Percentiles rank a stretch among this genome's conserved stretches.
phyloP scores from a whole-genome alignment of 2,888 invertebrate genomes.

The Megastigmus dorsalis region DNA sequence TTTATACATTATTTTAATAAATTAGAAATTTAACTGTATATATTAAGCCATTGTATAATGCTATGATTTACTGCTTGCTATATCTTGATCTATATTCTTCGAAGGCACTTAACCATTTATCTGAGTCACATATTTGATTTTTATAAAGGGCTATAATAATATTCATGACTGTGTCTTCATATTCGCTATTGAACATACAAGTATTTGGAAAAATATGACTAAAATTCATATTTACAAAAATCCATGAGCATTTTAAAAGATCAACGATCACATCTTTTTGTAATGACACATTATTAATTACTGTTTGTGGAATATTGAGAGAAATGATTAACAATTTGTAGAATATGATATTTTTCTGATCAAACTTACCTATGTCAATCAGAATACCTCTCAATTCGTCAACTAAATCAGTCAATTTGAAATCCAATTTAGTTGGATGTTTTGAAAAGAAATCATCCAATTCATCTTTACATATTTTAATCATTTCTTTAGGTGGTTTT shows the following conservation, averaged over 20 bases:
- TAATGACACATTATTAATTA: neutral
- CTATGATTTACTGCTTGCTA: slow-evolving; percentile 15
- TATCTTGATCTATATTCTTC: slow-evolving; percentile 26
- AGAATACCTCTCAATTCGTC: slow-evolving; percentile 39
- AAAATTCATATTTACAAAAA: slow-evolving; percentile 40
- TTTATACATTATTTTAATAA: neutral
- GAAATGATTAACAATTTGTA: slow-evolving; percentile 48
- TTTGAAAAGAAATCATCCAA: slow-evolving; percentile 44
- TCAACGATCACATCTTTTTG: slow-evolving; percentile 19
- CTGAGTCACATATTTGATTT: slow-evolving; percentile 15
- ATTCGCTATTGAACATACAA: slow-evolving; percentile 24
- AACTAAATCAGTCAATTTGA: slow-evolving; percentile 7
- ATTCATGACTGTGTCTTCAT: slow-evolving; percentile 28
- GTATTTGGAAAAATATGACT: neutral
- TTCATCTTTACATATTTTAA: slow-evolving; percentile 28
- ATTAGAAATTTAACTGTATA: neutral
- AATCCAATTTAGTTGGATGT: slow-evolving; percentile 24
- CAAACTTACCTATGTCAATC: slow-evolving; percentile 29
- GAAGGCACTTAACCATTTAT: slow-evolving; percentile 48
- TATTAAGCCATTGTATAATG: neutral
- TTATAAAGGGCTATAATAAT: slow-evolving; percentile 40
- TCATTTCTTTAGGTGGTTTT: slow-evolving; percentile 4
- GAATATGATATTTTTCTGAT: slow-evolving; percentile 46
- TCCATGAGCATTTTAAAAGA: slow-evolving; percentile 44
- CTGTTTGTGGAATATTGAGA: slow-evolving; percentile 28